These are phyloP conservation scores for Benthochromis sp. DNA, from an alignment of 2,113 vertebrate genomes.

Conservation along the genomic window DNA sequence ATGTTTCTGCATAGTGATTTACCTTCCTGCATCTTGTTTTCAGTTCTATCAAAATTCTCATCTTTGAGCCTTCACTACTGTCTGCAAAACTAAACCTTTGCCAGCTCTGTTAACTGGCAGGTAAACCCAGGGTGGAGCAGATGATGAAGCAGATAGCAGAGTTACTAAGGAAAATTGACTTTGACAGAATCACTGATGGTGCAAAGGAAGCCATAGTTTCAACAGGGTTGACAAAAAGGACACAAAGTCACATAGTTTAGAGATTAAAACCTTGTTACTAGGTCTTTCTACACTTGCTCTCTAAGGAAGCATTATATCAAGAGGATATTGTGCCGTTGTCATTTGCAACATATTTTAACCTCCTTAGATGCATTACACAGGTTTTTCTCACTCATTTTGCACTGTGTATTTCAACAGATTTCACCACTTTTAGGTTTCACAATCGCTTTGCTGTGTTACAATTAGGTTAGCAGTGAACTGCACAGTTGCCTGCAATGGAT, in stretches of 20 bases:
- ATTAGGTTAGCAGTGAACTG: constrained; percentile 16
- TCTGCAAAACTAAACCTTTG: background rate
- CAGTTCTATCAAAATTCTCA: background rate
- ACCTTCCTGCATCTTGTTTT: background rate
- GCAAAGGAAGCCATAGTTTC: background rate
- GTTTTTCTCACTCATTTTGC: background rate
- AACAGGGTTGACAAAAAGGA: background rate
- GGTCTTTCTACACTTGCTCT: background rate
- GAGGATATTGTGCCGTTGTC: background rate
- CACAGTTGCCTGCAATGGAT: constrained; percentile 14
- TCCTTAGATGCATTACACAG: background rate
- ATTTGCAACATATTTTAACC: background rate
- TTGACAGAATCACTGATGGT: background rate
- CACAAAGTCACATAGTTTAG: background rate
- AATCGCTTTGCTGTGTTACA: background rate
- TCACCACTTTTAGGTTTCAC: constrained; percentile 12
- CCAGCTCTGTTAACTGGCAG: background rate
- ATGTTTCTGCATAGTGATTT: background rate
- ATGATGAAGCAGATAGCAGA: background rate
- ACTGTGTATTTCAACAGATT: constrained; percentile 26
- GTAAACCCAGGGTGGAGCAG: background rate
- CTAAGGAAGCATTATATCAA: background rate
- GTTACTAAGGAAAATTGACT: background rate
- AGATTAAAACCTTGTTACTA: background rate
- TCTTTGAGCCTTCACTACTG: background rate